Percentiles rank a stretch among this genome's conserved stretches.
These are phyloP conservation scores for Mastomys coucha DNA, from an alignment of 2,113 vertebrate genomes.

Conservation along the genomic window DNA sequence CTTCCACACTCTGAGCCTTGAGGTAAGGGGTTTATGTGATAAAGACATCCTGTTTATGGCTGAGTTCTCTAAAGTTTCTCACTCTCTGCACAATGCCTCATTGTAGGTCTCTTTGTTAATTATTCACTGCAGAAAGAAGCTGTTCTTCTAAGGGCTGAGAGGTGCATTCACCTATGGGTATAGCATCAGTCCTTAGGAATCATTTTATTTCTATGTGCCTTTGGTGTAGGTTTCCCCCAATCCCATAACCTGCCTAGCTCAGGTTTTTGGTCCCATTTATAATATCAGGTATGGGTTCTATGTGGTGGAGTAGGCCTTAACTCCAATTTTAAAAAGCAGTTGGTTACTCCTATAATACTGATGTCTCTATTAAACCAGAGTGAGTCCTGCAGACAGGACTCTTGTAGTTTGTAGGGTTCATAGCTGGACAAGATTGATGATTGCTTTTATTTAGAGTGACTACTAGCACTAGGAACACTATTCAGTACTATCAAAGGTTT, in stretches of 20 bases:
- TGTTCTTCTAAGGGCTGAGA: neutral
- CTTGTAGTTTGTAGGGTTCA: neutral
- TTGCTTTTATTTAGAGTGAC: neutral
- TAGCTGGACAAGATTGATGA: neutral
- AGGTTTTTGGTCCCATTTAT: neutral
- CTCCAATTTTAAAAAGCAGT: neutral
- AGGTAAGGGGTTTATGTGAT: neutral
- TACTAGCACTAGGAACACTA: neutral
- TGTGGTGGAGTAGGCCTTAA: neutral
- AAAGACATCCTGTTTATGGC: neutral
- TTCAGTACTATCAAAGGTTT: neutral
- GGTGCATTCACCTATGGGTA: neutral
- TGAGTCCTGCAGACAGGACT: neutral
- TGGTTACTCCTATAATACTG: neutral
- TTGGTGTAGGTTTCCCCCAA: neutral
- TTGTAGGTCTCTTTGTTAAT: neutral
- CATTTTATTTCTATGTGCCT: neutral
- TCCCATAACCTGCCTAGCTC: neutral
- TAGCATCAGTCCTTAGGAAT: neutral
- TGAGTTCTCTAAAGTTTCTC: neutral
- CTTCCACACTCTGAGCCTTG: neutral
- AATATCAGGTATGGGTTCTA: neutral
- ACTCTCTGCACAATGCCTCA: neutral
- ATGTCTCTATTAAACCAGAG: neutral
- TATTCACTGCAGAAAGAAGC: neutral